Percentiles rank a stretch among this genome's conserved stretches.
Evolutionary conservation across 1,140 invertebrate genomes (phyloP).

Genomic region (Cherax quadricarinatus): DNA sequence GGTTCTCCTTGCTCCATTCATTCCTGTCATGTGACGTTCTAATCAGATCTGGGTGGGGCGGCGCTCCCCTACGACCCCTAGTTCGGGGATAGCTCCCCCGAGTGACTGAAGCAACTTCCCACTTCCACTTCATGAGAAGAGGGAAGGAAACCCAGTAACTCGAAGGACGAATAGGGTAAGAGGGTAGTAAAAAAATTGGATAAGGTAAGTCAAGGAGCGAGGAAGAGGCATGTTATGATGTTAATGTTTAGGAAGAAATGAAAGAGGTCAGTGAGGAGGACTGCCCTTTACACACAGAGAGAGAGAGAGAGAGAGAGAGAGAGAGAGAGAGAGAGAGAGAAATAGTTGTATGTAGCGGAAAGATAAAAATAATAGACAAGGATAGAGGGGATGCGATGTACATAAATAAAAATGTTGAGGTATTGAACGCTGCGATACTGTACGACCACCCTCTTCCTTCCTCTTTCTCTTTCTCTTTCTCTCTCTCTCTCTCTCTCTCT

Average conservation of each 20-base stretch:
- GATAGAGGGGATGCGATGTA: too few relatives aligned
- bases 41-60: neutral
- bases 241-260: neutral
- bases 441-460: too few relatives aligned
- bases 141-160: neutral
- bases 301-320: too few relatives aligned
- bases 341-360: too few relatives aligned
- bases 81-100: neutral
- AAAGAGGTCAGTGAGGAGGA: neutral
- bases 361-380: too few relatives aligned
- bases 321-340: too few relatives aligned
- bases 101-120: neutral
- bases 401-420: too few relatives aligned
- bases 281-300: too few relatives aligned
- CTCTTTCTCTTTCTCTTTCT: too few relatives aligned
- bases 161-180: neutral
- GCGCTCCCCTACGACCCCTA: neutral
- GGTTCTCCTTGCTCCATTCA: neutral
- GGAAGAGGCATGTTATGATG: neutral
- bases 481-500: too few relatives aligned
- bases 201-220: neutral
- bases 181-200: neutral
- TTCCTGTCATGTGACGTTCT: neutral
- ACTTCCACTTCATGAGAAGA: neutral
- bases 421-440: too few relatives aligned